A percentile compares a stretch with the other conserved stretches of the same genome.
Evolutionary conservation across 1,140 invertebrate species (phyloP).

Genomic region (Nephotettix cincticeps): DNA sequence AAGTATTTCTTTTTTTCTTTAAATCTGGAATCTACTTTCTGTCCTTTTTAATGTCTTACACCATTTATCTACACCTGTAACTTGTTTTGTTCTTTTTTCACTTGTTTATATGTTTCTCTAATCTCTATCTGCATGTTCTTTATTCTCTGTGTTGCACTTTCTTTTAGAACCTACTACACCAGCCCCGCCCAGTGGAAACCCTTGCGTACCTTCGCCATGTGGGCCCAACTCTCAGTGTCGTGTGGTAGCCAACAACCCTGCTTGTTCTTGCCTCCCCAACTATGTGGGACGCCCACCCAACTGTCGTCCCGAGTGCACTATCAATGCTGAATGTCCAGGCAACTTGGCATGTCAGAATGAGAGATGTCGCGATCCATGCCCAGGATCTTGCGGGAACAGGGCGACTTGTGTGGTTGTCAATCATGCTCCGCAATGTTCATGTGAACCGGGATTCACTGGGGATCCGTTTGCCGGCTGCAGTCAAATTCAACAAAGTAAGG

Average conservation of each 20-base stretch:
- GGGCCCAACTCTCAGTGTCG: constrained; percentile 54
- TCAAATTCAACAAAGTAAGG: constrained; percentile 36
- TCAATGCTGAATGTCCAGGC: constrained; percentile 53
- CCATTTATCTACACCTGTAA: too few species aligned
- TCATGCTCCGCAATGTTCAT: constrained; percentile 57
- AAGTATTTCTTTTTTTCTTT: too few species aligned
- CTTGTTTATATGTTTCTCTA: neutral
- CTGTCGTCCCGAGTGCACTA: constrained; percentile 54
- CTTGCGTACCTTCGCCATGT: constrained; percentile 55
- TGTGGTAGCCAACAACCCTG: constrained; percentile 49
- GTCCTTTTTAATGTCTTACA: too few species aligned
- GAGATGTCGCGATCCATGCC: constrained; percentile 54
- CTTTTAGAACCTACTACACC: constrained; percentile 32
- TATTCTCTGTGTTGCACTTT: constrained; percentile 5
- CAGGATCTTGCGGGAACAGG: constrained; percentile 55
- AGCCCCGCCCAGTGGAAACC: constrained; percentile 40
- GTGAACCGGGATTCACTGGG: constrained; percentile 54
- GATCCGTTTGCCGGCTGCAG: constrained; percentile 49
- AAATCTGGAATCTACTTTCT: too few species aligned
- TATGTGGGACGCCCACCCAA: constrained; percentile 57
- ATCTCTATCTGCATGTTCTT: neutral
- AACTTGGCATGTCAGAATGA: constrained; percentile 53
- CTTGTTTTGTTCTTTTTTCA: too few species aligned
- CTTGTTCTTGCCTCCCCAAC: constrained; percentile 54
- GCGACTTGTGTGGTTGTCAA: constrained; percentile 54